These are phyloP conservation scores for Pseudochirops corinnae DNA, from an alignment of 2,797 vertebrate species.

Conservation along the genomic window DNA sequence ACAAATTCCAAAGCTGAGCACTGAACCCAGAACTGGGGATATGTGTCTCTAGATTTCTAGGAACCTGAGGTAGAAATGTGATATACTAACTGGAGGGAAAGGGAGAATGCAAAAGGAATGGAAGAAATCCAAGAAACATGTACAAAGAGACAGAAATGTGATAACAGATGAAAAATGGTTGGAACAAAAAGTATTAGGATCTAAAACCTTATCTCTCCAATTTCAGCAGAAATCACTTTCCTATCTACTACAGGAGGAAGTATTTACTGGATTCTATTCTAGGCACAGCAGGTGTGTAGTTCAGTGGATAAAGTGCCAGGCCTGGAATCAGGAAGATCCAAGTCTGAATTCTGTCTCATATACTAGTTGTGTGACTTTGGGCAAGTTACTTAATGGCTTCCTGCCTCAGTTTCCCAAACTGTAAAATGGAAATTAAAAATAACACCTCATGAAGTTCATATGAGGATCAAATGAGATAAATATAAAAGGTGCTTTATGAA, in stretches of 20 bases:
- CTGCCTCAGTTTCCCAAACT: neutral
- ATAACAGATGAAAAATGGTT: neutral
- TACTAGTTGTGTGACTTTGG: neutral
- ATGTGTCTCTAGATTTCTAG: neutral
- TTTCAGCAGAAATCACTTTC: conserved; percentile 26
- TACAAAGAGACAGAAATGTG: neutral
- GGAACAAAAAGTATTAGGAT: conserved; percentile 7
- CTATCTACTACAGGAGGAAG: neutral
- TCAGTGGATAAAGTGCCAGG: neutral
- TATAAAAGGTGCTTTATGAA: neutral
- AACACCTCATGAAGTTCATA: neutral
- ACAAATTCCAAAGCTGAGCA: neutral
- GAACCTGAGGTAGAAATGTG: neutral
- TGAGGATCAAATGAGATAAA: neutral
- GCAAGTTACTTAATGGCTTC: neutral
- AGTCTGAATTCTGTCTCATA: neutral
- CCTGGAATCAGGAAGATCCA: neutral
- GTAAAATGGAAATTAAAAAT: neutral
- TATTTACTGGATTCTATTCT: neutral
- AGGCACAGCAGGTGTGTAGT: neutral
- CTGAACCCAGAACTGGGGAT: neutral
- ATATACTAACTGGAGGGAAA: neutral
- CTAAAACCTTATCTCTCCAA: neutral
- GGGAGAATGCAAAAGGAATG: neutral
- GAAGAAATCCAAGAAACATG: neutral